phyloP scores from a whole-genome alignment of 2,888 invertebrate genomes.

The Cecidostiba fungosa region DNA sequence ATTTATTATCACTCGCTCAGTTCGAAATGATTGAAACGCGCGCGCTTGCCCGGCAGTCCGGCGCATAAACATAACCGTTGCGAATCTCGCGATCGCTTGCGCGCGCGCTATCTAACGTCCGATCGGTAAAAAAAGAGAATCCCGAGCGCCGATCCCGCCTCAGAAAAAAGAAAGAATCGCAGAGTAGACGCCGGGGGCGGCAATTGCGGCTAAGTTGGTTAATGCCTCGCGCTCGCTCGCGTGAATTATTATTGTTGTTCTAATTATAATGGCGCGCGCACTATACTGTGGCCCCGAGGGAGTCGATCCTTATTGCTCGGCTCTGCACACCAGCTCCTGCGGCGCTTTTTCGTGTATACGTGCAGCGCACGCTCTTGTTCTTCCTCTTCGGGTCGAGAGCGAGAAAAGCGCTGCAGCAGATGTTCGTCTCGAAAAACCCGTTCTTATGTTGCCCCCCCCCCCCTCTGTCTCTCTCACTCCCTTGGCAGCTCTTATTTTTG shows the following conservation, averaged over 20 bases:
- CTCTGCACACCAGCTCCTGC: conserved; percentile 12
- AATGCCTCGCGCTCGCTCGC: conserved; percentile 34
- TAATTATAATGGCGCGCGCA: conserved; percentile 52
- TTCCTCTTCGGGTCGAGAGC: background rate
- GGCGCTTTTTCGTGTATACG: conserved; percentile 42
- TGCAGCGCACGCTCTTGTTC: background rate
- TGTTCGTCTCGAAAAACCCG: conserved; percentile 56
- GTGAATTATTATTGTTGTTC: conserved; percentile 62
- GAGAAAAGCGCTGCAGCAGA: conserved; percentile 56
- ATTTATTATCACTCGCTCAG: background rate
- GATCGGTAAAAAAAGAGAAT: background rate
- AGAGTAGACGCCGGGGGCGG: conserved; percentile 44
- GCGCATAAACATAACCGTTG: background rate
- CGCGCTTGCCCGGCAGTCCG: too few species aligned
- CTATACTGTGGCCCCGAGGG: conserved; percentile 17
- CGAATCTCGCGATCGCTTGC: conserved; percentile 1
- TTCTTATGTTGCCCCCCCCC: background rate
- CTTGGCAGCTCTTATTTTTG: background rate
- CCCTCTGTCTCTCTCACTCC: background rate
- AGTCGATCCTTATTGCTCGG: background rate
- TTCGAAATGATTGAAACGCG: background rate
- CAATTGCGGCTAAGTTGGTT: conserved; percentile 51
- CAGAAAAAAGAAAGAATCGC: background rate
- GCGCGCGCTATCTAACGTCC: background rate
- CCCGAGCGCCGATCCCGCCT: background rate